These are phyloP conservation scores for Echinarachnius parma DNA, from an alignment of 53 echinoderm and acorn worm genomes.

Conservation along the genomic window DNA sequence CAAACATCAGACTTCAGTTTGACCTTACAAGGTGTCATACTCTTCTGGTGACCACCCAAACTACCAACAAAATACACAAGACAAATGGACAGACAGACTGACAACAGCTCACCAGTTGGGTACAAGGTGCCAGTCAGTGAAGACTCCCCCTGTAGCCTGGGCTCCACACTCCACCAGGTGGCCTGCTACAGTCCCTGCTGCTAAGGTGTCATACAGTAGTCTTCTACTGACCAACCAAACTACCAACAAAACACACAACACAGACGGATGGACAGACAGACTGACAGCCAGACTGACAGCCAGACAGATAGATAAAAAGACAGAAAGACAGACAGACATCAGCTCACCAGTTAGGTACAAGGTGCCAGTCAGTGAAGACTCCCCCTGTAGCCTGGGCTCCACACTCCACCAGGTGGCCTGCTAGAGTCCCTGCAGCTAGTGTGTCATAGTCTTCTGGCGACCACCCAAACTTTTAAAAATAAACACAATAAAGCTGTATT, in stretches of 20 bases:
- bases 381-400: constrained; percentile 97
- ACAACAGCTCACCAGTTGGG: constrained; percentile 61
- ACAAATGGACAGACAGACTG: too few relatives aligned
- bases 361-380: constrained; percentile 96
- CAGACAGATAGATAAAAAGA: too few relatives aligned
- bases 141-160: constrained; percentile 92
- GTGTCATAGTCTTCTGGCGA: constrained; percentile 65
- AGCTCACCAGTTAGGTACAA: constrained; percentile 64
- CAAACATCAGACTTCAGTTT: too few relatives aligned
- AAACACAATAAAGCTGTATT: too few relatives aligned
- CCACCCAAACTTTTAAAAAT: constrained; percentile 80
- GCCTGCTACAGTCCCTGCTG: constrained; percentile 89
- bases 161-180: constrained; percentile 98
- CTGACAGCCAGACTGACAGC: too few relatives aligned
- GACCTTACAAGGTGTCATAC: too few relatives aligned
- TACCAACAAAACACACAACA: too few relatives aligned
- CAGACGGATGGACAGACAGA: too few relatives aligned
- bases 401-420: constrained; percentile 97
- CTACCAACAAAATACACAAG: too few relatives aligned
- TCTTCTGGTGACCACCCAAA: too few relatives aligned
- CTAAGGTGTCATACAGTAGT: constrained; percentile 84
- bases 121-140: constrained; percentile 94
- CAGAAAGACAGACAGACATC: too few relatives aligned
- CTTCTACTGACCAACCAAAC: constrained; percentile 82
- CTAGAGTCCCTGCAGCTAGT: constrained; percentile 85